Evolutionary conservation across 2,888 invertebrate species (phyloP).

Genomic region (Eucera pruinosa): DNA sequence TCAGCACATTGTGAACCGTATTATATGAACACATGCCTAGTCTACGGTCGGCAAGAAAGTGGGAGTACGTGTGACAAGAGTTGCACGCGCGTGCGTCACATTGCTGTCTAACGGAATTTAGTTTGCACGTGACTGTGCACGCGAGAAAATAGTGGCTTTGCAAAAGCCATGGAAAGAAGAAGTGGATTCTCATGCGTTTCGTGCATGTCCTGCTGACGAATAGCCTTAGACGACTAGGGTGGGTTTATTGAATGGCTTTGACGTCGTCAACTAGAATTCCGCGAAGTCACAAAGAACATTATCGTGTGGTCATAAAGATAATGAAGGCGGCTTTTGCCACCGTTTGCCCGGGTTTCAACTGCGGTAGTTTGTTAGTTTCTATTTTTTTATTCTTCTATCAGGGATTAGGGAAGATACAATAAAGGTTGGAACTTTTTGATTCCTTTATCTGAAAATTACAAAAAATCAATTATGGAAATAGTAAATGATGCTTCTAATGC

Average conservation of each 20-base stretch:
- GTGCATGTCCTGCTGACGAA: not conserved
- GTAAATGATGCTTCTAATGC: too few species aligned
- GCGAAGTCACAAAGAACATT: not conserved
- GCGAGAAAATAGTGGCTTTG: constrained; percentile 24
- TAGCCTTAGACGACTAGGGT: constrained; percentile 22
- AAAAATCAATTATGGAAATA: too few species aligned
- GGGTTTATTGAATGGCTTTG: constrained; percentile 29
- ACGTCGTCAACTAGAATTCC: constrained; percentile 24
- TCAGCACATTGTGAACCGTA: constrained; percentile 41
- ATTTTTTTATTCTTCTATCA: too few species aligned
- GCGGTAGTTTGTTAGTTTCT: too few species aligned
- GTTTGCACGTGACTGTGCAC: constrained; percentile 17
- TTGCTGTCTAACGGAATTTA: constrained; percentile 38
- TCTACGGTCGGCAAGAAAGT: constrained; percentile 18
- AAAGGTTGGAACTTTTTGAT: too few species aligned
- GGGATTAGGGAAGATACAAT: too few species aligned
- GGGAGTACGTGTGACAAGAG: constrained; percentile 39
- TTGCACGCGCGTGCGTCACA: constrained; percentile 17
- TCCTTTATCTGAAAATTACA: too few species aligned
- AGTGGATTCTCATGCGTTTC: not conserved
- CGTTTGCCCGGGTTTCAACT: too few species aligned
- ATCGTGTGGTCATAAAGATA: not conserved
- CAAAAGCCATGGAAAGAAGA: not conserved
- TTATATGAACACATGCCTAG: constrained; percentile 32
- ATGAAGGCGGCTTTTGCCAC: not conserved